Base-by-base conservation (phyloP, 2,888 invertebrate genomes). In the Amphipyra tragopoginis region DNA sequence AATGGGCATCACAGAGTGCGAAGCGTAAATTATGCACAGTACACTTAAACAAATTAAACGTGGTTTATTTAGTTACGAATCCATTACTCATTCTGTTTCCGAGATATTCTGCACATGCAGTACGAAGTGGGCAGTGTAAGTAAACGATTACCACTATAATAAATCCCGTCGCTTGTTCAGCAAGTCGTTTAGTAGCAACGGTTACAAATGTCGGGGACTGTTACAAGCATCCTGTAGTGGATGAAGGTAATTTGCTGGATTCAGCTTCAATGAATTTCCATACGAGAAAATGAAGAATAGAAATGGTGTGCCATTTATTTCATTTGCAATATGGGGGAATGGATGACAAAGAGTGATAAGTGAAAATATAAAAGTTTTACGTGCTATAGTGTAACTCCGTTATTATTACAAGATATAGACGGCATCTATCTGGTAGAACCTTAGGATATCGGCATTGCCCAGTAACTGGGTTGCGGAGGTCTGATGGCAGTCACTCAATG, bases 121-220 rank as follows among this genome's bases (percentile, higher is more conserved):
- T 38, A 48, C 44, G 44, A 61, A 72, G 52, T 67, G 75, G 58
- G 57, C 72, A 68, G 36, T 64, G 60, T 53, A 60, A 64, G 26
- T 56, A 53, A 52, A 57, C 60, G 38, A 67, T 75, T 75, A 75
- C 54, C 40, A 62, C 47, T 43, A 7, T 15, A 51, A 72, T 72
- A 72, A 72, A 67, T 75, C 58, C 67, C 52, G 45, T 4, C 7
- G 52, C 39, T 53, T 55, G 72, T 75, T 63, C 62, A 54, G 60
- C 67, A 61, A 75, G 52, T 74, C 61, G 55, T 55, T 74, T 65
- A 71, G 51, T 56, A 59, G 67, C 50, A 64, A 65, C 58, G 61
- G 71, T 62, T 71, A 80, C 77, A 66, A 79, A 80, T 77, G 72
- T 67, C 34, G 53, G 60, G 45, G 65, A 34, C 34, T 33, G 21